Evolutionary conservation across 1,140 invertebrate genomes (phyloP).

Genomic region (Alviniconcha marisindica): DNA sequence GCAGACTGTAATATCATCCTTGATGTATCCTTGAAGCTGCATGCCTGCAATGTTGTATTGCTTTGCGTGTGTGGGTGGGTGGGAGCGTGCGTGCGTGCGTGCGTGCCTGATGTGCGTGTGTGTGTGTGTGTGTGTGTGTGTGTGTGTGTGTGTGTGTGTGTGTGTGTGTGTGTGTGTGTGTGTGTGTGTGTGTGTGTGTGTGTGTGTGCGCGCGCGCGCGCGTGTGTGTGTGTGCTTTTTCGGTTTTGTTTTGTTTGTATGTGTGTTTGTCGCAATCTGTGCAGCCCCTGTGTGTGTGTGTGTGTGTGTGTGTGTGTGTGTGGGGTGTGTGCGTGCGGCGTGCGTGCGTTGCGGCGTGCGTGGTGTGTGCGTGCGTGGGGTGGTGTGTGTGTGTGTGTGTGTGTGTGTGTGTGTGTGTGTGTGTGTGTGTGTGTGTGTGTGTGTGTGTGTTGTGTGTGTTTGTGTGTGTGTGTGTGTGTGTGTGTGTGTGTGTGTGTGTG

Average conservation of each 20-base stretch:
- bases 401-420: background rate
- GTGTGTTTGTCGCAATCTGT: no score
- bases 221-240: constrained; percentile 14
- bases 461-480: background rate
- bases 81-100: constrained; percentile 1
- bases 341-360: no score
- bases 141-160: constrained; percentile 4
- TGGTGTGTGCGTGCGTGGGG: no score
- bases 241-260: no score
- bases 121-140: background rate
- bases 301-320: background rate
- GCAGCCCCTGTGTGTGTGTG: no score
- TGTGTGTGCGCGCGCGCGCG: constrained; percentile 29
- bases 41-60: no score
- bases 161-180: background rate
- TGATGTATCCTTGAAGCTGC: no score
- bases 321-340: no score
- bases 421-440: background rate
- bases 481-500: constrained; percentile 19
- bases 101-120: background rate
- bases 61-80: background rate
- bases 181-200: constrained; percentile 24
- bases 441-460: background rate
- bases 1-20: no score
- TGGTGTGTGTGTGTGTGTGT: no score